Evolutionary conservation across 2,888 invertebrate genomes (phyloP), one percentile per base, ranked within the genome.

Genomic region (Antheraea assamensis): DNA sequence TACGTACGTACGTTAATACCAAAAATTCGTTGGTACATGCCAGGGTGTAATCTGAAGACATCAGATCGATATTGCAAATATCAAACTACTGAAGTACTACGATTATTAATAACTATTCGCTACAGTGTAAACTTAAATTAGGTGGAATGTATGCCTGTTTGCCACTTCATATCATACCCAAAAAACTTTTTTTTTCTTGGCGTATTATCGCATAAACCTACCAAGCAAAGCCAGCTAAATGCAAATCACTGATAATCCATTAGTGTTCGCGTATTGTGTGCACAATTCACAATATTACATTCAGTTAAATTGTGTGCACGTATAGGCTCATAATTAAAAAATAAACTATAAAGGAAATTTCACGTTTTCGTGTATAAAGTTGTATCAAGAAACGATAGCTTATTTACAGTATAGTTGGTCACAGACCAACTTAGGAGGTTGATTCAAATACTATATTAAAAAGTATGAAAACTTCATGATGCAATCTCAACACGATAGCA

Each of bases 161-260:
- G 35, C 10, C 10, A 42, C 10, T 13, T 42, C 13, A 42, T 13
- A 42, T 13, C 7, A 13, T 13, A 13, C 10, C 42, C n/a, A 58
- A 58, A 19, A 55, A n/a, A n/a, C 3, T 27, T 4, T 21, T 3
- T 24, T 58, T 30, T 66, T 27, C 13, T 8, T 64, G 27, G 21
- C 8, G 21, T 68, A 68, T 68, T 82, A 75, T 82, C 76, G 85
- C 88, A 88, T 87, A 83, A 79, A 61, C 58, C 79, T 81, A 70
- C 86, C 88, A 88, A 82, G 81, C 84, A 83, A 85, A 88, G 86
- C 88, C 87, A 87, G 90, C 91, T 91, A 92, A 93, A 94, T 94
- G 94, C 93, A 94, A 94, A 94, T 94, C 94, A 89, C 90, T 90
- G 92, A 92, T 93, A 93, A 93, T 93, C 93, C 94, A 94, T 94